Evolutionary conservation across 2,888 invertebrate genomes (phyloP).

Genomic region (Malthinus seriepunctatus): DNA sequence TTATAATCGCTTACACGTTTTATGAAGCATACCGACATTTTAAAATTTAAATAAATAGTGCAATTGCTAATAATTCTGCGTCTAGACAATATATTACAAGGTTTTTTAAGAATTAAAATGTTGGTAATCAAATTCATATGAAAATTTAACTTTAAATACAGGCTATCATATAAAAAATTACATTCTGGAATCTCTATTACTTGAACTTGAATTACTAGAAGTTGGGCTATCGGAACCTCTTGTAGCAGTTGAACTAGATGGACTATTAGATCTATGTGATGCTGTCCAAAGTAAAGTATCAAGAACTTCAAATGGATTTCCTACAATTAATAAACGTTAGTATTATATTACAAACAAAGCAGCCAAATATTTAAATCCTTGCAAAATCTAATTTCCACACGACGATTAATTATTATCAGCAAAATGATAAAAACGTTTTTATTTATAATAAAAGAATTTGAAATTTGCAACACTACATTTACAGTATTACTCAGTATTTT

Average conservation of each 20-base stretch:
- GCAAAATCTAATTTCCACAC: too few species aligned
- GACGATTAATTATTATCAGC: too few species aligned
- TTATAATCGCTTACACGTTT: conserved; percentile 17
- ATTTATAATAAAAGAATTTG: too few species aligned
- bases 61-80: conserved; percentile 4
- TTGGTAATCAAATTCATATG: neutral
- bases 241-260: conserved; percentile 34
- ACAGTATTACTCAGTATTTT: neutral
- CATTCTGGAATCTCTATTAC: conserved; percentile 37
- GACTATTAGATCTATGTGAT: conserved; percentile 30
- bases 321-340: conserved; percentile 18
- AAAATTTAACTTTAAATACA: conserved; percentile 5
- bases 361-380: too few species aligned
- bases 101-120: neutral
- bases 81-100: neutral
- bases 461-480: neutral
- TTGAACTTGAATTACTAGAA: conserved; percentile 36
- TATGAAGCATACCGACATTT: conserved; percentile 10
- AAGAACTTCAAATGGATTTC: conserved; percentile 34
- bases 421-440: too few species aligned
- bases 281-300: conserved; percentile 39
- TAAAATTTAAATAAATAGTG: conserved; percentile 19
- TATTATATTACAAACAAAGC: too few species aligned
- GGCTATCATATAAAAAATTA: conserved; percentile 20
- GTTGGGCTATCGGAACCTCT: conserved; percentile 29